Conservation (phyloP, 2,113 vertebrate species). For the Actenoides hombroni region DNA sequence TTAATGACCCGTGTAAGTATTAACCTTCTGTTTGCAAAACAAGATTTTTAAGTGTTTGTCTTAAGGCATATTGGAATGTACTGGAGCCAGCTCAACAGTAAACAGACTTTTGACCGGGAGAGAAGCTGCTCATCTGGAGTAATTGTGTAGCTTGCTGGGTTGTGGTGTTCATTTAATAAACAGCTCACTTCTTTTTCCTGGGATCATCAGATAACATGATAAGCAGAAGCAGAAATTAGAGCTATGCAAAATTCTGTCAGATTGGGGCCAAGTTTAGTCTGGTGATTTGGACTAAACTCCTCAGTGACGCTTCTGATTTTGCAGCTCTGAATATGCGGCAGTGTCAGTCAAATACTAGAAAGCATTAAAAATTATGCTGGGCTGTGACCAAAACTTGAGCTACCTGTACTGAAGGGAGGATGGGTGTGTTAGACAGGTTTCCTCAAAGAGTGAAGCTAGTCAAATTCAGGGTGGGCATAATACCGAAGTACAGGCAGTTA, state of each 20-base stretch:
- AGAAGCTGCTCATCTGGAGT: neutral
- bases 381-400: neutral
- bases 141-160: neutral
- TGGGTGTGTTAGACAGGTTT: neutral
- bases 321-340: neutral
- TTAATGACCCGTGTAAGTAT: neutral
- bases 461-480: neutral
- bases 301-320: neutral
- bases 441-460: neutral
- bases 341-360: neutral
- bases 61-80: neutral
- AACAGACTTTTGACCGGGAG: neutral
- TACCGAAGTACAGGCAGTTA: neutral
- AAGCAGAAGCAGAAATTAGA: neutral
- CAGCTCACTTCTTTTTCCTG: neutral
- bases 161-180: neutral
- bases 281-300: neutral
- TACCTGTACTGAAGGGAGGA: neutral
- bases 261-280: neutral
- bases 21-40: neutral
- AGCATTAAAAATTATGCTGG: neutral
- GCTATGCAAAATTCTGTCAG: fast-evolving
- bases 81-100: neutral
- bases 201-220: neutral
- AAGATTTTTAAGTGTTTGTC: neutral